A percentile compares a stretch with the other conserved stretches of the same genome.
These are phyloP conservation scores for Camelus bactrianus DNA, from an alignment of 2,113 vertebrate genomes.

Conservation along the genomic window DNA sequence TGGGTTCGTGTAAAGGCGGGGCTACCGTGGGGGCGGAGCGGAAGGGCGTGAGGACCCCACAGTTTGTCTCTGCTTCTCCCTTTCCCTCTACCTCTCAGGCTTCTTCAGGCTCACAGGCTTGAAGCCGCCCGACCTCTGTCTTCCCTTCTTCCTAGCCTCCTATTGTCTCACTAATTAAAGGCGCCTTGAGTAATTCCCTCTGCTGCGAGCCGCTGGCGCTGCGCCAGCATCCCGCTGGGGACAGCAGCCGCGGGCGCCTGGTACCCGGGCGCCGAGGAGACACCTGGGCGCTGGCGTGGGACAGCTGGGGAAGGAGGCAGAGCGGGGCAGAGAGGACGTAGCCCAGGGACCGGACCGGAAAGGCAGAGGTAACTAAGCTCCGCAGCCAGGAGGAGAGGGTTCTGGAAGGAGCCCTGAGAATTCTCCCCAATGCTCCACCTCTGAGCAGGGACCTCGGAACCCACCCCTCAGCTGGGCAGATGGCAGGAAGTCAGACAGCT, in stretches of 20 bases:
- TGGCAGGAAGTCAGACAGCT: neutral
- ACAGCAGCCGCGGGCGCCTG: neutral
- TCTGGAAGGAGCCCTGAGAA: neutral
- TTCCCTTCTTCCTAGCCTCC: conserved; percentile 37
- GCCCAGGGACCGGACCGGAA: neutral
- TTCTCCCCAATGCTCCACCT: neutral
- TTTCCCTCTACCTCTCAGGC: neutral
- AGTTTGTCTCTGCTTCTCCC: neutral
- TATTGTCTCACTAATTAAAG: conserved; percentile 68
- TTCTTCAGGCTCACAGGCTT: neutral
- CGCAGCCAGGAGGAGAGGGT: neutral
- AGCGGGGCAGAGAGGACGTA: too few species aligned
- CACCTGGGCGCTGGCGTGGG: neutral
- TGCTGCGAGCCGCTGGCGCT: neutral
- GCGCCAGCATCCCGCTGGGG: neutral
- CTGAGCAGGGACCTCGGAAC: neutral
- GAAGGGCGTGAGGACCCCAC: rapidly evolving
- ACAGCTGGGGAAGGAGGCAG: neutral
- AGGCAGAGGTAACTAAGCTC: too few species aligned
- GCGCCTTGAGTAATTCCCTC: neutral
- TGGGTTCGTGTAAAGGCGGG: rapidly evolving
- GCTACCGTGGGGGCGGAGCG: rapidly evolving
- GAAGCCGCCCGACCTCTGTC: neutral
- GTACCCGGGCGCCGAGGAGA: neutral
- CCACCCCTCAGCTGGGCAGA: neutral